Evolutionary conservation across 2,113 vertebrate species (phyloP).

Genomic region (Rhinoderma darwinii): DNA sequence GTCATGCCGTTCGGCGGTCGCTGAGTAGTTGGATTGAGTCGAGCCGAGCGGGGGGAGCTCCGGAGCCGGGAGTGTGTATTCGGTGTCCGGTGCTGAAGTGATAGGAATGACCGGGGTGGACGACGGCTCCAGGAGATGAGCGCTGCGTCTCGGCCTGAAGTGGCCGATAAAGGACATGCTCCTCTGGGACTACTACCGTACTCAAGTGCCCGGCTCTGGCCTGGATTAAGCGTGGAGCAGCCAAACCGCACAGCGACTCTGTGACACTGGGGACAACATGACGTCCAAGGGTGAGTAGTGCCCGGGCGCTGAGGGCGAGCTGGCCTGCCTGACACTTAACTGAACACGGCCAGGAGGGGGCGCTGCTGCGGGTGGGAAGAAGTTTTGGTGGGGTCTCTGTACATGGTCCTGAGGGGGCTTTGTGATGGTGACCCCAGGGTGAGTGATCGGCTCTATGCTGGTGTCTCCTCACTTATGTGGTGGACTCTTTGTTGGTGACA

Average conservation of each 20-base stretch:
- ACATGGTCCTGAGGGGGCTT: no score
- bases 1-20: conserved; percentile 7
- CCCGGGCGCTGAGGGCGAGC: neutral
- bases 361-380: no score
- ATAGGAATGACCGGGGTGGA: neutral
- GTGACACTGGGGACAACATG: conserved; percentile 36
- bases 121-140: neutral
- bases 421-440: no score
- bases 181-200: neutral
- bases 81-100: neutral
- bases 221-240: neutral
- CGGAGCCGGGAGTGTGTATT: neutral
- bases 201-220: conserved; percentile 7
- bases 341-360: neutral
- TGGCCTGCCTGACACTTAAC: no score
- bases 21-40: neutral
- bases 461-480: no score
- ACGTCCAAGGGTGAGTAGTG: conserved; percentile 31
- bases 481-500: no score
- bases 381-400: neutral
- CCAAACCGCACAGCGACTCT: neutral
- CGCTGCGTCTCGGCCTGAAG: neutral
- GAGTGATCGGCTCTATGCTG: no score
- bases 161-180: neutral
- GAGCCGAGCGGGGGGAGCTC: neutral